Percentiles rank a stretch among this genome's conserved stretches.
phyloP scores from a whole-genome alignment of 2,113 vertebrate species.

The Isurus oxyrinchus region DNA sequence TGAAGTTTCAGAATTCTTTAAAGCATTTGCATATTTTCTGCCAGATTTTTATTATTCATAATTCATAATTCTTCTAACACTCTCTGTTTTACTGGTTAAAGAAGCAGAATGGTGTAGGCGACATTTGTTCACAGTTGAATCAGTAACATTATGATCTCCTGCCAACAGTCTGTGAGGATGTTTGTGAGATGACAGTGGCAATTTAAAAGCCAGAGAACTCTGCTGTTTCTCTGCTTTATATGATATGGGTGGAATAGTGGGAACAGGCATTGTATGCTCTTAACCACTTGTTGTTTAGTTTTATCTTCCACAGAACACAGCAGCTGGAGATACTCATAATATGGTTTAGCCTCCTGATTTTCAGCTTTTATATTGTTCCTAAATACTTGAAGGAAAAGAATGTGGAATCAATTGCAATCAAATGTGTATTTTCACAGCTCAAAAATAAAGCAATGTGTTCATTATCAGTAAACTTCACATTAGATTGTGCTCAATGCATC shows the following conservation, averaged over 20 bases:
- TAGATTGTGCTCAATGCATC: background rate
- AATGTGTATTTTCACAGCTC: background rate
- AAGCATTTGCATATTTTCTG: background rate
- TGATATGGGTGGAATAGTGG: background rate
- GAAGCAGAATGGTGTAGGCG: background rate
- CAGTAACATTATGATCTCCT: background rate
- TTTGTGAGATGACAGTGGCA: background rate
- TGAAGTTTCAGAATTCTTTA: background rate
- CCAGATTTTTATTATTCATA: background rate
- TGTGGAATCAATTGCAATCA: background rate
- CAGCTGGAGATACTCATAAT: background rate
- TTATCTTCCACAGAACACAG: background rate
- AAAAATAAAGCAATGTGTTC: background rate
- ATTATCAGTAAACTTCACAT: background rate
- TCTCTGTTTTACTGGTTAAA: background rate
- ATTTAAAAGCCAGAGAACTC: background rate
- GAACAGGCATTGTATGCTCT: background rate
- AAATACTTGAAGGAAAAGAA: background rate
- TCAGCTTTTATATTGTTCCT: background rate
- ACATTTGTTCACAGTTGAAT: background rate
- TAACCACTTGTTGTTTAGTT: background rate
- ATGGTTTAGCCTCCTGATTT: background rate
- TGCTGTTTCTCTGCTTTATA: background rate
- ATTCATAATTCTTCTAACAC: background rate
- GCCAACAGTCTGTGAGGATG: background rate